These are phyloP conservation scores for Zaprionus kolodkinae DNA, from an alignment of 1,140 invertebrate species.

Conservation along the genomic window DNA sequence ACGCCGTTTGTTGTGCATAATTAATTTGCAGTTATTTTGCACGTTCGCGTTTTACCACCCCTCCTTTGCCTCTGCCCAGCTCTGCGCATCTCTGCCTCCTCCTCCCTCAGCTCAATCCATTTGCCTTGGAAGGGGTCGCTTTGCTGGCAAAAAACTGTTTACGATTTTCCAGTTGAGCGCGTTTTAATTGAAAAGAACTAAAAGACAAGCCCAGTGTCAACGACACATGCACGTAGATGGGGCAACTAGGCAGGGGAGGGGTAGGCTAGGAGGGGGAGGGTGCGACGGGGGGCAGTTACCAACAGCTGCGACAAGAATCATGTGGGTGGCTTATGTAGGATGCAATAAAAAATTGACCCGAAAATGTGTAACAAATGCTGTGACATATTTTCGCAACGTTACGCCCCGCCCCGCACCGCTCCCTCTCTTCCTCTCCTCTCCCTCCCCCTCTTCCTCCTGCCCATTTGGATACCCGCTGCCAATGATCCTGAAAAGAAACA, in stretches of 20 bases:
- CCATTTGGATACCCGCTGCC: slow-evolving; percentile 58
- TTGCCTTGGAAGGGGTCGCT: slow-evolving; percentile 8
- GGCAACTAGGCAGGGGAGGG: background rate
- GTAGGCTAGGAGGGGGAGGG: too few relatives aligned
- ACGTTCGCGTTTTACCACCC: slow-evolving; percentile 35
- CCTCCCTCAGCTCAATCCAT: background rate
- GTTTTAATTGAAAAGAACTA: slow-evolving; percentile 79
- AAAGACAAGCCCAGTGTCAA: slow-evolving; percentile 78
- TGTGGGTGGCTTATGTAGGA: slow-evolving; percentile 51
- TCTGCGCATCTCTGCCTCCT: background rate
- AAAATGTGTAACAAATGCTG: slow-evolving; percentile 83
- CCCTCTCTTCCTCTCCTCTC: background rate
- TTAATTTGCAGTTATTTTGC: slow-evolving; percentile 73
- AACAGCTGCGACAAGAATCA: slow-evolving; percentile 65
- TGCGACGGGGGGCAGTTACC: slow-evolving; percentile 35
- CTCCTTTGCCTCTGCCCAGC: too few relatives aligned
- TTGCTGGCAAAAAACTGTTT: slow-evolving; percentile 67
- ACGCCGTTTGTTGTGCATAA: slow-evolving; percentile 77
- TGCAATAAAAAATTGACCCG: slow-evolving; percentile 82
- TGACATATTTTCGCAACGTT: slow-evolving; percentile 80
- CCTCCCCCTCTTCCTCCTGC: background rate
- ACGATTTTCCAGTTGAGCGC: slow-evolving; percentile 78
- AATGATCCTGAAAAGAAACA: slow-evolving; percentile 77
- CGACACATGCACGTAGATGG: slow-evolving; percentile 41
- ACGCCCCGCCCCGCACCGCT: slow-evolving; percentile 15